These are phyloP conservation scores for Zophobas morio DNA, from an alignment of 1,140 invertebrate species.

Conservation along the genomic window DNA sequence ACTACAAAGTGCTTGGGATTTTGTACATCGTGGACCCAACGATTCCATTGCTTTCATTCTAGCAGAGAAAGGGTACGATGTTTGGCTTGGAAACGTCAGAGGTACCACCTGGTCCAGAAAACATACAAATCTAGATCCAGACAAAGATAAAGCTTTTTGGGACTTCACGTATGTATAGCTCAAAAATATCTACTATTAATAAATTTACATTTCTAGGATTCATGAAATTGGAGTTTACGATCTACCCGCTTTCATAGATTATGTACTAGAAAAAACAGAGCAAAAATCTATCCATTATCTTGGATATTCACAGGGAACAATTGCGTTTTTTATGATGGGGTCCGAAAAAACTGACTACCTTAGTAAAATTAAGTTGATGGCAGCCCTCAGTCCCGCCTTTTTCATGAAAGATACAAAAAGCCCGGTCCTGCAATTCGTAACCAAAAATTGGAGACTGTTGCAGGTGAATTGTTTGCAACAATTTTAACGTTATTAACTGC, in stretches of 20 bases:
- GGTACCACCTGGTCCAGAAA: slow-evolving; percentile 46
- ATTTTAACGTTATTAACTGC: neutral
- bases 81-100: slow-evolving; percentile 78
- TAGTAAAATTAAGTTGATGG: slow-evolving; percentile 70
- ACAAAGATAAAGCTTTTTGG: slow-evolving; percentile 37
- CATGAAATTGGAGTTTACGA: slow-evolving; percentile 81
- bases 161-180: slow-evolving; percentile 33
- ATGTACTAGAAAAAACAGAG: slow-evolving; percentile 70
- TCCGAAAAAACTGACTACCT: slow-evolving; percentile 72
- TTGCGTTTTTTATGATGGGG: slow-evolving; percentile 70
- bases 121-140: slow-evolving; percentile 46
- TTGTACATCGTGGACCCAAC: slow-evolving; percentile 72
- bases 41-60: slow-evolving; percentile 67
- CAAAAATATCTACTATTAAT: neutral
- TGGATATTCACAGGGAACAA: slow-evolving; percentile 75
- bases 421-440: slow-evolving; percentile 30
- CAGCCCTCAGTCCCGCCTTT: slow-evolving; percentile 74
- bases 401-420: slow-evolving; percentile 62
- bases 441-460: slow-evolving; percentile 24
- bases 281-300: slow-evolving; percentile 70
- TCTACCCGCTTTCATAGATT: slow-evolving; percentile 75
- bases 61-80: slow-evolving; percentile 72
- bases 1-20: slow-evolving; percentile 73
- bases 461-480: slow-evolving; percentile 16
- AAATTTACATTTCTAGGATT: slow-evolving; percentile 65